These are phyloP conservation scores for Amphipyra berbera DNA, from an alignment of 2,888 invertebrate genomes.

Conservation along the genomic window DNA sequence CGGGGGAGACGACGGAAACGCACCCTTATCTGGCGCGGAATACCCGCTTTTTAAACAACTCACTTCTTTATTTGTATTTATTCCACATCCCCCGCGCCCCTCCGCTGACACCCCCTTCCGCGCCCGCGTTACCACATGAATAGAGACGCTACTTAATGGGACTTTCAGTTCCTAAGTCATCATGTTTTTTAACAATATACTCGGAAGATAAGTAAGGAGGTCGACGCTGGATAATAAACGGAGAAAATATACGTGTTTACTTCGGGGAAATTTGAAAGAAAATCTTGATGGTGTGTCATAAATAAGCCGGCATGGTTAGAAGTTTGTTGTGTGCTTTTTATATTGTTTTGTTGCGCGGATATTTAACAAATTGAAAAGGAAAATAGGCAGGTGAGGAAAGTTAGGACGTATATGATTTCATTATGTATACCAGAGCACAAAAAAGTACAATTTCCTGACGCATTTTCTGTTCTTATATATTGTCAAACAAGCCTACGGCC, in stretches of 20 bases:
- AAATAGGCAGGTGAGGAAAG: constrained; percentile 43
- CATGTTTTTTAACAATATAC: constrained; percentile 87
- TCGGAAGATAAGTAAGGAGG: constrained; percentile 83
- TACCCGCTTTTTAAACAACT: constrained; percentile 90
- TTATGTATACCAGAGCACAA: neutral
- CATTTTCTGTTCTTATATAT: too few species aligned
- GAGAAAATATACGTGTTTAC: constrained; percentile 81
- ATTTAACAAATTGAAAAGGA: constrained; percentile 65
- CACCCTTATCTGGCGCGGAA: constrained; percentile 87
- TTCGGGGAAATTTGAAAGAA: constrained; percentile 77
- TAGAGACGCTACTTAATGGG: constrained; percentile 88
- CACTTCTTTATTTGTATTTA: constrained; percentile 88
- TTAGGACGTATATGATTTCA: constrained; percentile 34
- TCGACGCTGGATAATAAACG: constrained; percentile 87
- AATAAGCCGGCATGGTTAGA: constrained; percentile 72
- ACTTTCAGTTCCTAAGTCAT: constrained; percentile 90
- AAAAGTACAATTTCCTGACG: neutral
- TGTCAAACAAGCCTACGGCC: too few species aligned
- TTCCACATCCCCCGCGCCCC: constrained; percentile 67
- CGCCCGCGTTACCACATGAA: constrained; percentile 85
- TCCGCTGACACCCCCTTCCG: constrained; percentile 68
- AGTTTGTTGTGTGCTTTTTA: constrained; percentile 68
- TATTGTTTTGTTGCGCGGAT: constrained; percentile 63
- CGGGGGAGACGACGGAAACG: constrained; percentile 85
- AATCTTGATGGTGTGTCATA: constrained; percentile 81